phyloP scores from a whole-genome alignment of 37 sponge, comb jelly and placozoan species.

The Axinella damicornis region DNA sequence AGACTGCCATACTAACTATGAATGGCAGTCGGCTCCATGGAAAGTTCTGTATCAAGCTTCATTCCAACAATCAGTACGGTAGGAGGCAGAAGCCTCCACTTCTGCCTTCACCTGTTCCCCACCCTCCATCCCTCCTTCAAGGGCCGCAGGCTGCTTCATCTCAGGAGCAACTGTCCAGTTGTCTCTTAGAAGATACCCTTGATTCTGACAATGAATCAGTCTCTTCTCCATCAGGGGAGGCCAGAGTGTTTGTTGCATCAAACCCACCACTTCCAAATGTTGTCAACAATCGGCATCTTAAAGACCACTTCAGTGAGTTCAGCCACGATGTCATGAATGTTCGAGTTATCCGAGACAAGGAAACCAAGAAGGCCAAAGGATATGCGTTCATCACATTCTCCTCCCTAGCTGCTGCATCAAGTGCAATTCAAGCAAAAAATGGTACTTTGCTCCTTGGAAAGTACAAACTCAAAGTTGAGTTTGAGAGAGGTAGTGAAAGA shows the following conservation, averaged over 20 bases:
- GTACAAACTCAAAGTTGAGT: not conserved
- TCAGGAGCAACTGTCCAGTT: too few species aligned
- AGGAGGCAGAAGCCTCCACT: too few species aligned
- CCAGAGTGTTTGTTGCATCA: conserved; percentile 3
- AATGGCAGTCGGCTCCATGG: not conserved
- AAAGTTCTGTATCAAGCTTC: not conserved
- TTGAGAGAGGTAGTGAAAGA: too few species aligned
- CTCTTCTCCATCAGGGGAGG: not conserved
- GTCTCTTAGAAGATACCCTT: not conserved
- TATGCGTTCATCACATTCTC: conserved; percentile 39
- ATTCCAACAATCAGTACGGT: not conserved
- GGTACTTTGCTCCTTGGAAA: conserved; percentile 18
- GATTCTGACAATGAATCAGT: conserved; percentile 1
- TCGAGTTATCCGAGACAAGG: conserved; percentile 10
- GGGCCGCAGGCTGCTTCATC: too few species aligned
- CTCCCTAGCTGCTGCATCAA: not conserved
- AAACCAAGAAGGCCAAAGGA: conserved; percentile 36
- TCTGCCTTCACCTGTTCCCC: too few species aligned
- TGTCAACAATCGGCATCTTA: conserved; percentile 27
- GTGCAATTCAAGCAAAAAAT: conserved; percentile 6
- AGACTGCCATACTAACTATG: conserved; percentile 23
- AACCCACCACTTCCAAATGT: conserved; percentile 3
- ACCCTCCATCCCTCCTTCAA: too few species aligned
- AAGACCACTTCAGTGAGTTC: conserved; percentile 32
- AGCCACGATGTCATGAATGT: not conserved